These are phyloP conservation scores for Tetramorium bicarinatum DNA, from an alignment of 2,888 invertebrate species.

Conservation along the genomic window DNA sequence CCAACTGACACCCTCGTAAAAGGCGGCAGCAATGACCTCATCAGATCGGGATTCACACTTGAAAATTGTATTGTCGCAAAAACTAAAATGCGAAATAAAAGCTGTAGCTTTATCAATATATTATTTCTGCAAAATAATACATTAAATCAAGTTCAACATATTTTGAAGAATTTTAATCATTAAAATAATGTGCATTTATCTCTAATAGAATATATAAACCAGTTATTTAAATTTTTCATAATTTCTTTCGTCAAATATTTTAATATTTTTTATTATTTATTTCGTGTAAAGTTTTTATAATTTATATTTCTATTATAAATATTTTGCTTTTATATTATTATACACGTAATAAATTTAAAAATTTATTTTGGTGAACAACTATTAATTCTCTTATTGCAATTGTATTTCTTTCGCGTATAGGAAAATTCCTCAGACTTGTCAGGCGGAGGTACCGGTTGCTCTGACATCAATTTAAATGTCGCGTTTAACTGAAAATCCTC, in stretches of 20 bases:
- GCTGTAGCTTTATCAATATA: background rate
- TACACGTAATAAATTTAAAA: background rate
- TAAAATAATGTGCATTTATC: background rate
- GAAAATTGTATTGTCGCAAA: conserved; percentile 18
- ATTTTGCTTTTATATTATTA: background rate
- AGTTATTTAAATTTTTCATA: background rate
- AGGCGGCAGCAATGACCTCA: conserved; percentile 69
- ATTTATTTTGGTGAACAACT: background rate
- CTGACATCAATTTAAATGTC: background rate
- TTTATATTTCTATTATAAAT: background rate
- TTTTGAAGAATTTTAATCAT: background rate
- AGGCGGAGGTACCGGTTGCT: too few relatives aligned
- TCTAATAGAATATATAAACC: background rate
- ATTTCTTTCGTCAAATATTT: background rate
- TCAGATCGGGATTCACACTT: conserved; percentile 37
- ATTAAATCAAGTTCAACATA: background rate
- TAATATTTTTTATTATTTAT: background rate
- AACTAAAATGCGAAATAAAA: conserved; percentile 26
- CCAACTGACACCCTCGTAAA: conserved; percentile 68
- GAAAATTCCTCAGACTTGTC: background rate
- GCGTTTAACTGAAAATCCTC: background rate
- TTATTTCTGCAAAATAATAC: background rate
- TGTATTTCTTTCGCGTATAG: background rate
- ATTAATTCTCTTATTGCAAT: background rate
- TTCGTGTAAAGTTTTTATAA: background rate